Percentiles rank a stretch among this genome's conserved stretches.
Evolutionary conservation across 2,113 vertebrate species (phyloP).

Genomic region (Poicephalus gulielmi): DNA sequence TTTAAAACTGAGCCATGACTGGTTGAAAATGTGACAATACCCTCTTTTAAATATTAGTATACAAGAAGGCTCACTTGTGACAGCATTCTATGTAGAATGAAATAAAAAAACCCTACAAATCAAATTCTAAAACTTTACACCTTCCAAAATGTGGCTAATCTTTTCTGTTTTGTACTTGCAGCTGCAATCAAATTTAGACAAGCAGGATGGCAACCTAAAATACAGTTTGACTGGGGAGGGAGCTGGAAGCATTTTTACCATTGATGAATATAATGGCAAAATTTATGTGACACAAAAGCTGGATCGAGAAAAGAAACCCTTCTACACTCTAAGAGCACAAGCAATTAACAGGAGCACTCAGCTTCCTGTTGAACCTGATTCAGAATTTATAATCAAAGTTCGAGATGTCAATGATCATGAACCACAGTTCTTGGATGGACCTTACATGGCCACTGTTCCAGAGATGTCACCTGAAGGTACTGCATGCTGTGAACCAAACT

Average conservation of each 20-base stretch:
- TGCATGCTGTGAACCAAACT: background rate
- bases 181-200: constrained; percentile 86
- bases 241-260: constrained; percentile 81
- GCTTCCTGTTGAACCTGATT: constrained; percentile 85
- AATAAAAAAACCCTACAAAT: background rate
- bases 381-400: constrained; percentile 91
- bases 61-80: background rate
- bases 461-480: constrained; percentile 93
- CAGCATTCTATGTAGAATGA: background rate
- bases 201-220: constrained; percentile 75
- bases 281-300: constrained; percentile 80
- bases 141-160: background rate
- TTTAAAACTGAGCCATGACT: background rate
- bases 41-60: background rate
- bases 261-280: constrained; percentile 81
- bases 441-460: constrained; percentile 87
- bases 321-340: constrained; percentile 84
- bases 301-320: constrained; percentile 87
- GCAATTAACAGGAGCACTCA: constrained; percentile 79
- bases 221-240: constrained; percentile 86
- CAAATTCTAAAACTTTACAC: background rate
- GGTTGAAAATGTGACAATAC: background rate
- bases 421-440: constrained; percentile 88
- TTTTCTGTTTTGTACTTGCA: constrained; percentile 55
- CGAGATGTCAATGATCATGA: constrained; percentile 91